These are phyloP conservation scores for Hydractinia symbiolongicarpus DNA, from an alignment of 30 jellyfish, hydroid and myxozoan species.

Conservation along the genomic window DNA sequence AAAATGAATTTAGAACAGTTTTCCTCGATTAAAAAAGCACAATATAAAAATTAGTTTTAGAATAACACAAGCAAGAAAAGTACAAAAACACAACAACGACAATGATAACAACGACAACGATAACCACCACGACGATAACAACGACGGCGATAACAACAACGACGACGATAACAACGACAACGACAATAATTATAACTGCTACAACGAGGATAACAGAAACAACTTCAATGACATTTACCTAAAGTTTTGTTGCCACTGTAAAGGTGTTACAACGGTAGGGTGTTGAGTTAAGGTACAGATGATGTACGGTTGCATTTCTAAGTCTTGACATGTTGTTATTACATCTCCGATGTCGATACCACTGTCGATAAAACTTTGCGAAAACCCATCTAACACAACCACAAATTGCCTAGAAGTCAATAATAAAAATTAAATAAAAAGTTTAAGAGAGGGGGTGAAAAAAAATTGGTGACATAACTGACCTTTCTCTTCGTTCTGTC, in stretches of 20 bases:
- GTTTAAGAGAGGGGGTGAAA: too few species aligned
- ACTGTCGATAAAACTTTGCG: conserved; percentile 36
- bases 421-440: not conserved
- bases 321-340: conserved; percentile 1
- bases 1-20: not conserved
- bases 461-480: not conserved
- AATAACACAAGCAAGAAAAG: not conserved
- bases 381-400: conserved; percentile 65
- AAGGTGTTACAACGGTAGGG: conserved; percentile 37
- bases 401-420: conserved; percentile 38
- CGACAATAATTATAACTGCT: too few species aligned
- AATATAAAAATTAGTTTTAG: not conserved
- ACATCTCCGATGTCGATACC: conserved; percentile 26
- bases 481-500: not conserved
- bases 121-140: not conserved
- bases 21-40: not conserved
- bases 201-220: not conserved
- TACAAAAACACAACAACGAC: not conserved
- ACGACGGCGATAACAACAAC: too few species aligned
- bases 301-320: conserved; percentile 39
- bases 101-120: not conserved
- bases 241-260: conserved; percentile 55
- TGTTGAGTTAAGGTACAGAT: conserved; percentile 58
- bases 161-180: too few species aligned
- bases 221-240: conserved; percentile 31